These are phyloP conservation scores for Cataglyphis cursor DNA, from an alignment of 2,888 invertebrate species.

Conservation along the genomic window DNA sequence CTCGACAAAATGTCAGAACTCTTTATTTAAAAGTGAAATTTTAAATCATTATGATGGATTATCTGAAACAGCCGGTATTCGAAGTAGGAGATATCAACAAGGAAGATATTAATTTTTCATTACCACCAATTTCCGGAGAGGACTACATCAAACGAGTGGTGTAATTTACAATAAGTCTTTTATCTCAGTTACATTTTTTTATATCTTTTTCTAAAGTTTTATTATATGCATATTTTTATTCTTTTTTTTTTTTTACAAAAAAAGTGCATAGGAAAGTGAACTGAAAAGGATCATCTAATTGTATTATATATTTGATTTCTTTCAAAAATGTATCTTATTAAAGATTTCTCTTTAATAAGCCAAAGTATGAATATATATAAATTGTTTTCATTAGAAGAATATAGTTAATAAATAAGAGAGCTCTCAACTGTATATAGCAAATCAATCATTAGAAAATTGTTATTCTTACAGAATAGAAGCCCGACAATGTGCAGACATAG, in stretches of 20 bases:
- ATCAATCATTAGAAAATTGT: neutral
- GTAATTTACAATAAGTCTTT: slow-evolving; percentile 73
- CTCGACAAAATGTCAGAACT: neutral
- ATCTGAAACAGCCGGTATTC: slow-evolving; percentile 79
- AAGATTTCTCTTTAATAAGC: neutral
- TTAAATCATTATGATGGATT: slow-evolving; percentile 76
- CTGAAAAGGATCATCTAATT: neutral
- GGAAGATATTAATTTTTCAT: slow-evolving; percentile 78
- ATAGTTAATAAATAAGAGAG: neutral
- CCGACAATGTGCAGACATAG: slow-evolving; percentile 81
- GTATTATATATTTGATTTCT: neutral
- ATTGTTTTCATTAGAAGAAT: neutral
- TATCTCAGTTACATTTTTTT: neutral
- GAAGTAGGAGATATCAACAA: slow-evolving; percentile 78
- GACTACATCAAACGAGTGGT: slow-evolving; percentile 85
- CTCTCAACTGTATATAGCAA: neutral
- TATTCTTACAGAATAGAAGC: slow-evolving; percentile 80
- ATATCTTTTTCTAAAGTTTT: neutral
- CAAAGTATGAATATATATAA: neutral
- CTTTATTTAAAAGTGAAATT: neutral
- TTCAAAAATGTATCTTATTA: neutral
- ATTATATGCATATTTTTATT: neutral
- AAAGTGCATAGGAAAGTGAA: neutral
- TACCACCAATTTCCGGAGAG: slow-evolving; percentile 82
- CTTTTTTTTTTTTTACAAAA: neutral